Conservation (phyloP, 23 tunicate species). For the Clavelina lepadiformis region DNA sequence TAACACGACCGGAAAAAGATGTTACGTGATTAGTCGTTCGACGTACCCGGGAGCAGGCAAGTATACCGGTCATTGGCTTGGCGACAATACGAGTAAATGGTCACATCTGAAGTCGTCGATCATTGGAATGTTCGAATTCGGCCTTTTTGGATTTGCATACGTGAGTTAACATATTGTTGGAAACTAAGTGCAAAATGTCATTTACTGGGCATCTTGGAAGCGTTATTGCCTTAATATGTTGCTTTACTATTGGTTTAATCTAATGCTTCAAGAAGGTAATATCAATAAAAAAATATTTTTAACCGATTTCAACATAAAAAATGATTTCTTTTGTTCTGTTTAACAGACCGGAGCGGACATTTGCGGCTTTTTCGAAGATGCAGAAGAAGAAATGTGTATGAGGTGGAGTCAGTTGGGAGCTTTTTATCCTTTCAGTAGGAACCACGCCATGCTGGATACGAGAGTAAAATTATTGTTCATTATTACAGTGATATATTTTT, state of each 20-base stretch:
- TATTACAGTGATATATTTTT: not conserved
- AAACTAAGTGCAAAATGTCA: no score
- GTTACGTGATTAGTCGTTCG: conserved; percentile 84
- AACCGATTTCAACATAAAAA: not conserved
- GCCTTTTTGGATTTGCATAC: conserved; percentile 70
- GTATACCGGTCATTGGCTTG: conserved; percentile 93
- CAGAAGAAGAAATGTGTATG: conserved; percentile 63
- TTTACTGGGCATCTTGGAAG: no score
- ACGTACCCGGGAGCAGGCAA: conserved; percentile 95
- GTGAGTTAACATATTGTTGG: no score
- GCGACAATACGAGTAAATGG: conserved; percentile 94
- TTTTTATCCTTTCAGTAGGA: conserved; percentile 83
- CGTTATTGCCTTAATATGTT: no score
- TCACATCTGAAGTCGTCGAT: conserved; percentile 35
- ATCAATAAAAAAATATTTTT: no score
- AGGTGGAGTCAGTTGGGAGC: conserved; percentile 91
- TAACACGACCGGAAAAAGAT: conserved; percentile 78
- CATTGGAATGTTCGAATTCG: conserved; percentile 67
- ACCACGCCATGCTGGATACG: conserved; percentile 44
- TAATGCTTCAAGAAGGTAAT: no score
- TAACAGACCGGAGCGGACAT: conserved; percentile 79
- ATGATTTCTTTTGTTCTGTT: not conserved
- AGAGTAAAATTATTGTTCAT: conserved; percentile 7
- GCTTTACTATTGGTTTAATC: no score
- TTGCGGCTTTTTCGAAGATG: conserved; percentile 81